phyloP scores from a whole-genome alignment of 2,797 vertebrate species.

The Okamejei kenojei region DNA sequence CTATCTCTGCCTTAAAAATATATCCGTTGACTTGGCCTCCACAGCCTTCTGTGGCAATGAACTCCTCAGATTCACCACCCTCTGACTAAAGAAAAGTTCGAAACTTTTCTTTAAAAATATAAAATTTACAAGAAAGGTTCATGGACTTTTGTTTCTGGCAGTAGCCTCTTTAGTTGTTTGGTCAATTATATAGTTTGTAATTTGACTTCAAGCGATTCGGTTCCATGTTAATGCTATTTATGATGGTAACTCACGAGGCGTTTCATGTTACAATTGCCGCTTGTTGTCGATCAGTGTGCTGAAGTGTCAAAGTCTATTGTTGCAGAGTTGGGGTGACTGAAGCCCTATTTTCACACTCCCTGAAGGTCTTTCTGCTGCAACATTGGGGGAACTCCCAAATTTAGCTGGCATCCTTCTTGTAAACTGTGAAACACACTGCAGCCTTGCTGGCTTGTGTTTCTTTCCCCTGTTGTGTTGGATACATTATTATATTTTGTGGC shows the following conservation, averaged over 20 bases:
- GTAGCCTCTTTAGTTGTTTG: not conserved
- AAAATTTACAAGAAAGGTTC: not conserved
- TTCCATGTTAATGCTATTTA: slow-evolving; percentile 1
- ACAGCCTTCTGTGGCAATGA: too few relatives aligned
- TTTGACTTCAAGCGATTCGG: not conserved
- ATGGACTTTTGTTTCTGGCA: not conserved
- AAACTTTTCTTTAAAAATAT: too few relatives aligned
- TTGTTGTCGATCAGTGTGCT: slow-evolving; percentile 3
- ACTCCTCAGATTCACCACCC: too few relatives aligned
- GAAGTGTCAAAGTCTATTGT: not conserved
- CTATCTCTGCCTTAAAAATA: too few relatives aligned
- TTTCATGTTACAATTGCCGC: not conserved
- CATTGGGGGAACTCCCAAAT: not conserved
- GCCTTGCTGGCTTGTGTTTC: not conserved
- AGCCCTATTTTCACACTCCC: not conserved
- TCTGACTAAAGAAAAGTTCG: too few relatives aligned
- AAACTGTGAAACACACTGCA: not conserved
- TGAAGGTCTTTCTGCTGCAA: not conserved
- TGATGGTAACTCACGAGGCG: not conserved
- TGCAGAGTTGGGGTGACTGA: not conserved
- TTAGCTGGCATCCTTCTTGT: not conserved
- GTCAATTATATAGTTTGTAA: not conserved
- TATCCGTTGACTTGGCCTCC: too few relatives aligned
- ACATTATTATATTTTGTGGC: not conserved
- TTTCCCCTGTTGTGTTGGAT: not conserved